Base-by-base conservation (phyloP, 2,113 vertebrate genomes). In the Phaethornis superciliosus region DNA sequence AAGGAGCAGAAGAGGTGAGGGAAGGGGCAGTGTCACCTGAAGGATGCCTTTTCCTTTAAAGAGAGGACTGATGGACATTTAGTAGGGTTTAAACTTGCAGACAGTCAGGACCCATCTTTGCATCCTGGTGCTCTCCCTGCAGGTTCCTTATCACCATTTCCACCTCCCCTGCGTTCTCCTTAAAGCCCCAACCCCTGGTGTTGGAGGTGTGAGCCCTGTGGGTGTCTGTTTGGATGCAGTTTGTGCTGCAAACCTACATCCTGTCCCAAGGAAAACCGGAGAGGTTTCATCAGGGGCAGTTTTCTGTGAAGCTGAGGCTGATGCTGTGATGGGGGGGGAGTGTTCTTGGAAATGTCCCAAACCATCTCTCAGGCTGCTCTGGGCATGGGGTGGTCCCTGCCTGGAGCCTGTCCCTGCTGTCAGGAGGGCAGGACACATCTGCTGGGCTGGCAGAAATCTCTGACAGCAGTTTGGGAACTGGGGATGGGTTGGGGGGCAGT, bases 211-310 rank as follows among this genome's bases (percentile, higher is more conserved):
- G 3, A 5, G 40, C 40, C 40, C 40, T 40, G 40, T 11, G 40
- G 40, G 40, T 40, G 40, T 11, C 40, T 40, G 40, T 40, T 40
- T 3, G 0, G 0, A 9, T 4, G 12, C 14, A 2, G 1, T 12
- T 18, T 5, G 7, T 33, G 47, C 3, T 12, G 1, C 2, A 2
- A 16, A 15, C 2, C 58, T 7, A 8, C 3, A 0, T 33, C 4
- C 0, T 16, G 1, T 2, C 1, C 2, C 1, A 12, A 2, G 27
- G 28, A 20, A 23, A 27, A 7, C 0, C 17, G 49, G 78, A 6
- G 26, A 6, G 1, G 2, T 16, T 64, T 77, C 24, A 0, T 12
- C 12, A 0, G 20, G 24, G 33, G 26, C 20, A 2, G 24, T 3
- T 33, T 42, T 42, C 24, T 24, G 56, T 8, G 42, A 22, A 37